phyloP scores from a whole-genome alignment of 2,113 vertebrate genomes.

The Rhinopomastus cyanomelas region DNA sequence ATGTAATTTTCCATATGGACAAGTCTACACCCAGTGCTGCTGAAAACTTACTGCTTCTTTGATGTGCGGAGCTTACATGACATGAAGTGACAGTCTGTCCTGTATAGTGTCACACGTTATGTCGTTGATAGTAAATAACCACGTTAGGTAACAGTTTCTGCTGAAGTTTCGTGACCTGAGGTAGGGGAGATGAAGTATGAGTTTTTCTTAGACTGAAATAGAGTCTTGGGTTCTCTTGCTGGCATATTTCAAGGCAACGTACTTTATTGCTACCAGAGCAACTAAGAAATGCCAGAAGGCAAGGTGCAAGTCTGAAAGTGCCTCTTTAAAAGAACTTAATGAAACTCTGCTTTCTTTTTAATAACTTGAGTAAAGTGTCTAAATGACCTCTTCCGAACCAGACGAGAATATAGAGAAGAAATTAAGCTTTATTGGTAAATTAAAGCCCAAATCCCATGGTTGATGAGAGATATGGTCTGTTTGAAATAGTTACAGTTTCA shows the following conservation, averaged over 20 bases:
- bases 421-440: conserved; percentile 80
- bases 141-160: background rate
- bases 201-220: background rate
- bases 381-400: conserved; percentile 69
- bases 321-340: conserved; percentile 20
- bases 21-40: background rate
- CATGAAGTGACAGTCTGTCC: background rate
- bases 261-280: background rate
- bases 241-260: background rate
- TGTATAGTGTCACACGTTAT: background rate
- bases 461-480: conserved; percentile 75
- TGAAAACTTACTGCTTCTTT: background rate
- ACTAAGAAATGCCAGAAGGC: background rate
- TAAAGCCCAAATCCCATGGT: conserved; percentile 75
- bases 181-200: background rate
- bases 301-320: conserved; percentile 6
- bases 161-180: background rate
- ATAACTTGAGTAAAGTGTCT: conserved; percentile 73
- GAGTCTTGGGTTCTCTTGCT: background rate
- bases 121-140: background rate
- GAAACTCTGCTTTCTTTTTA: conserved; percentile 63
- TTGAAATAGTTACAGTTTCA: conserved; percentile 76
- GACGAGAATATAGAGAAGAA: conserved; percentile 70
- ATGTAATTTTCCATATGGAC: background rate
- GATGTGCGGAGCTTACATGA: background rate